Evolutionary conservation across 1,140 invertebrate genomes (phyloP).

Genomic region (Cyclargus thomasi): DNA sequence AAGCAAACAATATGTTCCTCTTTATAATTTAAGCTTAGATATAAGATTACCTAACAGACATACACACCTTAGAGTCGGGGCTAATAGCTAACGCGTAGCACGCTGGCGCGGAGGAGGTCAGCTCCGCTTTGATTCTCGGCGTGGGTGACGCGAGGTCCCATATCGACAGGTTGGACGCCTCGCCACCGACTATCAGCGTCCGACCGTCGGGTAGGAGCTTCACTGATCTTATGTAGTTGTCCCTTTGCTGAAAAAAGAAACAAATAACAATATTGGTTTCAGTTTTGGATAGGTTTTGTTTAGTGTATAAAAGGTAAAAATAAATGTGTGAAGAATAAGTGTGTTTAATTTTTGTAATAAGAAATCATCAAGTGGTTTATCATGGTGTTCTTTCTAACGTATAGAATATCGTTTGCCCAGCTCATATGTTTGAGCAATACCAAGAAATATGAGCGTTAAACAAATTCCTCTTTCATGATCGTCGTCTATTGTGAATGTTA

Average conservation of each 20-base stretch:
- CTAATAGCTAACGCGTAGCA: slow-evolving; percentile 98
- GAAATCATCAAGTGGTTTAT: too few species aligned
- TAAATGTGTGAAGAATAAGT: background rate
- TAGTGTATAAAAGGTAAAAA: background rate
- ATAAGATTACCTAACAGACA: too few species aligned
- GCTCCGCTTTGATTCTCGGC: slow-evolving; percentile 92
- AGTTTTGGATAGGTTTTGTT: background rate
- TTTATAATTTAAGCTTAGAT: too few species aligned
- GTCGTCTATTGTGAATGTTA: too few species aligned
- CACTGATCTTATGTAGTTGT: slow-evolving; percentile 98
- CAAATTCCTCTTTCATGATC: too few species aligned
- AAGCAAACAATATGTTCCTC: too few species aligned
- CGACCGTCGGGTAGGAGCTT: slow-evolving; percentile 97
- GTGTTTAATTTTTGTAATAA: too few species aligned
- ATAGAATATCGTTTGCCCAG: too few species aligned
- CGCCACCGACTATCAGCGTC: slow-evolving; percentile 97
- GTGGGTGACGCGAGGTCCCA: slow-evolving; percentile 95
- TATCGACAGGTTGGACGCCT: slow-evolving; percentile 96
- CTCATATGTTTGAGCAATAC: too few species aligned
- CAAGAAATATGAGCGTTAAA: too few species aligned
- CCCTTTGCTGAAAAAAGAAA: slow-evolving; percentile 82
- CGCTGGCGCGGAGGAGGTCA: slow-evolving; percentile 96
- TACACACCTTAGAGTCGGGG: slow-evolving; percentile 90
- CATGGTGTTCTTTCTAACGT: too few species aligned
- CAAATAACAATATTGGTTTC: too few species aligned